Conservation (phyloP, 2,888 invertebrate genomes). For the Apomyelois bistriatella region DNA sequence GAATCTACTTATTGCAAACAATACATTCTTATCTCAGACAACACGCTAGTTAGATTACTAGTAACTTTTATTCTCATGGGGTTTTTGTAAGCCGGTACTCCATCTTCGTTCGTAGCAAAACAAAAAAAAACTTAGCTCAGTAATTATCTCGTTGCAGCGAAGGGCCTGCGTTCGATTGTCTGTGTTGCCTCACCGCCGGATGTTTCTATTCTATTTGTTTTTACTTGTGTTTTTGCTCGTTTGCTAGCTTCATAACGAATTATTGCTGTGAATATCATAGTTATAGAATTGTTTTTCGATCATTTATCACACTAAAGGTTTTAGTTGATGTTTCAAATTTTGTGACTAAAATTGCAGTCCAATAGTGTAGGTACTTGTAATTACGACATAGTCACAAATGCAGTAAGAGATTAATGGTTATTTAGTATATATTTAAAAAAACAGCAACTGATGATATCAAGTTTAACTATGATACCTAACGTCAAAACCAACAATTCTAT, state of each 20-base stretch:
- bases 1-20: no score
- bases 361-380: no score
- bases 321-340: no score
- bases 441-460: neutral
- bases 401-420: no score
- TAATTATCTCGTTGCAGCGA: slow-evolving; percentile 59
- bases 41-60: no score
- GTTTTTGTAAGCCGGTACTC: slow-evolving; percentile 37
- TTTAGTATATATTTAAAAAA: no score
- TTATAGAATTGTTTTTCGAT: neutral
- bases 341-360: no score
- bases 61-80: no score
- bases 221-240: slow-evolving; percentile 29
- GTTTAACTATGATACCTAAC: slow-evolving; percentile 8
- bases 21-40: no score
- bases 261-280: neutral
- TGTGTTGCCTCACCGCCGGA: slow-evolving; percentile 66
- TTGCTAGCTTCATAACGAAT: slow-evolving; percentile 7
- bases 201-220: slow-evolving; percentile 51
- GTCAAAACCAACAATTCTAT: slow-evolving; percentile 26
- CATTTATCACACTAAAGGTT: neutral
- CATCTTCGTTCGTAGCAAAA: slow-evolving; percentile 40
- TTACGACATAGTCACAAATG: no score
- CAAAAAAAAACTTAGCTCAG: slow-evolving; percentile 38
- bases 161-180: slow-evolving; percentile 60